Evolutionary conservation across 2,888 invertebrate genomes (phyloP).

Genomic region (Rhabditoides inermis): DNA sequence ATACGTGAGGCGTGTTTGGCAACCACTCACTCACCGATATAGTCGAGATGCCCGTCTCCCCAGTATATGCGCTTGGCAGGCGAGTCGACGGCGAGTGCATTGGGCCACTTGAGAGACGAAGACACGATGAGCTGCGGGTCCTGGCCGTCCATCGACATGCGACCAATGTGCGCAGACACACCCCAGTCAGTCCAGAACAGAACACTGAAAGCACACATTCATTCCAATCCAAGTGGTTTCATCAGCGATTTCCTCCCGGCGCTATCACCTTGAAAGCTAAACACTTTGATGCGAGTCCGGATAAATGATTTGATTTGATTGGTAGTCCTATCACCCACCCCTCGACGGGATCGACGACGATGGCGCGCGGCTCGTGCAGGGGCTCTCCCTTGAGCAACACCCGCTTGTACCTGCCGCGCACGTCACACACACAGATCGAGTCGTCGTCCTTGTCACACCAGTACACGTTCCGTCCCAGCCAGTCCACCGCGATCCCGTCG

Average conservation of each 20-base stretch:
- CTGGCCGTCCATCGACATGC: conserved; percentile 74
- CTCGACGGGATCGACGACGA: conserved; percentile 75
- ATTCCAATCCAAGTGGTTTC: too few relatives aligned
- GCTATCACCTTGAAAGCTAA: too few relatives aligned
- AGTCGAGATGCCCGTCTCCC: conserved; percentile 67
- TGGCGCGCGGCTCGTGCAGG: conserved; percentile 78
- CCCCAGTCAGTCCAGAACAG: conserved; percentile 95
- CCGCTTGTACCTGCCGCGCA: conserved; percentile 59
- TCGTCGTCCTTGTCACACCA: conserved; percentile 87
- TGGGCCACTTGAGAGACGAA: conserved; percentile 69
- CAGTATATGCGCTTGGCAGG: conserved; percentile 63
- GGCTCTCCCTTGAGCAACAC: conserved; percentile 72
- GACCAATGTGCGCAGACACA: conserved; percentile 75
- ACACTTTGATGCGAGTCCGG: too few relatives aligned
- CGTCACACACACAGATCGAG: conserved; percentile 59
- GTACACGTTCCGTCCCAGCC: conserved; percentile 77
- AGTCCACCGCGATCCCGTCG: conserved; percentile 81
- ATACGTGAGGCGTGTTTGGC: too few relatives aligned
- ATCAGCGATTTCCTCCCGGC: too few relatives aligned
- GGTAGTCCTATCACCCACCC: too few relatives aligned
- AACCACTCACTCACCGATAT: too few relatives aligned
- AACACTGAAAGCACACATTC: too few relatives aligned
- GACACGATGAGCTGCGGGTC: conserved; percentile 64
- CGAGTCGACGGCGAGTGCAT: conserved; percentile 74
- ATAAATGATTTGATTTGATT: too few relatives aligned